phyloP scores from a whole-genome alignment of 1,140 invertebrate genomes.

The Musca vetustissima region DNA sequence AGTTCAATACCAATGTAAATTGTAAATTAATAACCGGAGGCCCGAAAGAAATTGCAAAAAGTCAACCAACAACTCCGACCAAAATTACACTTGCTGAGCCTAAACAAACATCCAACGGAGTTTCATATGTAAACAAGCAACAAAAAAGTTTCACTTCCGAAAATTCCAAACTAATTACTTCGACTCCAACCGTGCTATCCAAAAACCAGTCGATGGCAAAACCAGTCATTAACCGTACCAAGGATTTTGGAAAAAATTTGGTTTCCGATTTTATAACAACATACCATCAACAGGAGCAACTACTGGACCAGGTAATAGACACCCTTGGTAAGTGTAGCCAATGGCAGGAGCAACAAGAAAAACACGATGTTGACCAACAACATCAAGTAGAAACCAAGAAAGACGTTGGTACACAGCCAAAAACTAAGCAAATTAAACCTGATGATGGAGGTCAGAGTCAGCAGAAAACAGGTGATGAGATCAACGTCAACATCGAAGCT shows the following conservation, averaged over 20 bases:
- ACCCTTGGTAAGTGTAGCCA: conserved; percentile 3
- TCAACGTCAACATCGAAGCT: background rate
- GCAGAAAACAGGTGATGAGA: conserved; percentile 2
- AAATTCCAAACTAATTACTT: conserved; percentile 10
- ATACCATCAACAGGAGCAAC: conserved; percentile 26
- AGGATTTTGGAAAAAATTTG: conserved; percentile 21
- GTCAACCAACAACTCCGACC: no score
- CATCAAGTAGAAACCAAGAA: background rate
- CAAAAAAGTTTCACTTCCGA: background rate
- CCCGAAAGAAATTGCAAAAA: no score
- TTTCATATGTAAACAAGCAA: no score
- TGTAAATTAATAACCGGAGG: no score
- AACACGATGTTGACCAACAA: no score
- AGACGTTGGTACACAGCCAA: background rate
- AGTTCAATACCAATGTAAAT: no score
- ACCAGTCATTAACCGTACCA: background rate
- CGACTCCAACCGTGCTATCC: background rate
- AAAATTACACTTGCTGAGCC: background rate
- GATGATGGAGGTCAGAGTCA: background rate
- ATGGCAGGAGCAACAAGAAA: background rate
- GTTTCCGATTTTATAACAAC: conserved; percentile 27
- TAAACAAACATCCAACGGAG: background rate
- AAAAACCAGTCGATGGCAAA: background rate
- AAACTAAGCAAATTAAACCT: background rate
- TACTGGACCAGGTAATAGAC: conserved; percentile 27